Evolutionary conservation across 2,888 invertebrate genomes (phyloP), one percentile per base, ranked within the genome.

Genomic region (Calliscelio sp.): DNA sequence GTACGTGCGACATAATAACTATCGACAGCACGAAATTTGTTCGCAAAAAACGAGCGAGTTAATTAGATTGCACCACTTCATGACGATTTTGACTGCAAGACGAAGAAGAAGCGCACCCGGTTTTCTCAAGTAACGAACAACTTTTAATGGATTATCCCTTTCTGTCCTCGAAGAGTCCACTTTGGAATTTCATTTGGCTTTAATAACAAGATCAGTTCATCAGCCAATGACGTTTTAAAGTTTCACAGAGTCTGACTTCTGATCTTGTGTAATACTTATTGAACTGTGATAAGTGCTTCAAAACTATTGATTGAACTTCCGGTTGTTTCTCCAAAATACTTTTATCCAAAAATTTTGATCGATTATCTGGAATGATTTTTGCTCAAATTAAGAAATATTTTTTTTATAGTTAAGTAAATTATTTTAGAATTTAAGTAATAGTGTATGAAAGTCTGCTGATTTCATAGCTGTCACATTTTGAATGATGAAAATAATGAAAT

Each of bases 81-180:
- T 75, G 63, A 65, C 73, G 66, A 81, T 70, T 81, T 74, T 74
- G 73, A 71, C 71, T 78, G 46, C 25, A 2, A 59, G 55, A 53
- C 79, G 55, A 63, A 79, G n/a, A n/a, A n/a, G 79, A 79, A 63
- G 20, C 65, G 28, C 41, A 25, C 53, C 38, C 49, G 44, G 49
- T 51, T 70, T 57, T 51, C 41, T 35, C 18, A 38, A 77, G 65
- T 70, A 81, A 59, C 49, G 70, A 65, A 55, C 51, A 74, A 81
- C 70, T 81, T 81, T 75, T 81, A 75, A 75, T 75, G 75, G 75
- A 81, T 81, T 81, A 81, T 71, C 75, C 68, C 35, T 59, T 81
- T 70, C 46, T 46, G 44, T 68, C 57, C 28, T 8, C 49, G 22
- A 75, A 32, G 77, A 71, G 49, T 71, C 57, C 57, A 57, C 59